A percentile compares a stretch with the other conserved stretches of the same genome.
Conservation (phyloP, 1,140 invertebrate species). For the Diachasma alloeum region DNA sequence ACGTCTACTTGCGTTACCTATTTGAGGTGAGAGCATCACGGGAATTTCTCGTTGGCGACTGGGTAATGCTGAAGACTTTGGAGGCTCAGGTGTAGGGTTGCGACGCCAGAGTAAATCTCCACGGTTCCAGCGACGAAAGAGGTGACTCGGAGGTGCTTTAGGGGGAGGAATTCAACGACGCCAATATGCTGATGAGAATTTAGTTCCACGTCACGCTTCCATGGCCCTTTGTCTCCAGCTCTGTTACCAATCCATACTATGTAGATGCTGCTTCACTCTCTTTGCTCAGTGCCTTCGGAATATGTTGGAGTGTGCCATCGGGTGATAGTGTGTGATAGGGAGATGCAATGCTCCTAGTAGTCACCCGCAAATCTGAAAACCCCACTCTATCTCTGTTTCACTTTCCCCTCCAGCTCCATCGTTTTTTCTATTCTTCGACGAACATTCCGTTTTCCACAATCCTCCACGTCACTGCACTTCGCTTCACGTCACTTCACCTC, state of each 20-base stretch:
- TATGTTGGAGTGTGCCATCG: neutral
- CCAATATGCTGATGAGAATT: constrained; percentile 48
- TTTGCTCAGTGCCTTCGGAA: neutral
- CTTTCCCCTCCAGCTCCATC: neutral
- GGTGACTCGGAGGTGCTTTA: neutral
- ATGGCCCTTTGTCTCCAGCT: constrained; percentile 13
- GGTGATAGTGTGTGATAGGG: neutral
- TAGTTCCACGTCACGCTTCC: constrained; percentile 43
- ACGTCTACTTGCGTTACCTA: neutral
- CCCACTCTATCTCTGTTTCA: neutral
- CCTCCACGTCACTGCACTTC: constrained; percentile 22
- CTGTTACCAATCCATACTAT: neutral
- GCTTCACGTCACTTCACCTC: constrained; percentile 20
- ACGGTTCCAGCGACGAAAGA: neutral
- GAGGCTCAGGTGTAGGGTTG: neutral
- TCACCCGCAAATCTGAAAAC: neutral
- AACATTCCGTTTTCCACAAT: constrained; percentile 16
- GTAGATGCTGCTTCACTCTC: neutral
- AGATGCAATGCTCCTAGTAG: neutral
- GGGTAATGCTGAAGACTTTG: neutral
- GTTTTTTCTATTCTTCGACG: neutral
- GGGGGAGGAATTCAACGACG: constrained; percentile 15
- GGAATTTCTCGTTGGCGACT: neutral
- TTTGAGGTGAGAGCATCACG: constrained; percentile 12
- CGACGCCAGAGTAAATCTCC: neutral